phyloP scores from a whole-genome alignment of 2,888 invertebrate species.

The Baronia brevicornis region DNA sequence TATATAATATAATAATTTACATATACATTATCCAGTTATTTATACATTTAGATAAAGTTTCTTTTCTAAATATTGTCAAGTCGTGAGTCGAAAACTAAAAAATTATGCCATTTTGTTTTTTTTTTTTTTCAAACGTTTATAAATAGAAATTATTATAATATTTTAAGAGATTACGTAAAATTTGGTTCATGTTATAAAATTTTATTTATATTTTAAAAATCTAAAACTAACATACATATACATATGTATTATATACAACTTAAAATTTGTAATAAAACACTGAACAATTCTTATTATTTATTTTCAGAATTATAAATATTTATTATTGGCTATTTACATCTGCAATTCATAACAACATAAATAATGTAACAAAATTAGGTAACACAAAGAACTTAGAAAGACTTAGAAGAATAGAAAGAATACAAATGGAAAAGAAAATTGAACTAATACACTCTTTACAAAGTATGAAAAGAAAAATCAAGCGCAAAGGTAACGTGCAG shows the following conservation, averaged over 20 bases:
- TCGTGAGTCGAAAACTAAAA: too few relatives aligned
- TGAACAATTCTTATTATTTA: constrained; percentile 48
- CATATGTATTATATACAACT: too few relatives aligned
- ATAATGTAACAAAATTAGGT: constrained; percentile 26
- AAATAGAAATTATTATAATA: too few relatives aligned
- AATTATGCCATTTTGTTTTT: too few relatives aligned
- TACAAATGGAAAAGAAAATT: constrained; percentile 6
- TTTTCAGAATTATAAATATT: constrained; percentile 51
- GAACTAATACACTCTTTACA: constrained; percentile 4
- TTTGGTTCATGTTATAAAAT: too few relatives aligned
- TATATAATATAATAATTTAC: too few relatives aligned
- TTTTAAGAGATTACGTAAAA: too few relatives aligned
- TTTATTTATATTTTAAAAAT: constrained; percentile 25
- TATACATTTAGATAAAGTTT: too few relatives aligned
- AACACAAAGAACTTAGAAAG: constrained; percentile 23
- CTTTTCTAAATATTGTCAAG: too few relatives aligned
- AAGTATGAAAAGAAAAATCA: constrained; percentile 7
- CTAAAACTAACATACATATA: constrained; percentile 18
- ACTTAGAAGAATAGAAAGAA: constrained; percentile 4
- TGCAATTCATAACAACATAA: constrained; percentile 38
- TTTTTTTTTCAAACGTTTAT: too few relatives aligned
- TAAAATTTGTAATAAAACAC: constrained; percentile 57
- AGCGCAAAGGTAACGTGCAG: constrained; percentile 34
- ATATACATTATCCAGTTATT: too few relatives aligned
- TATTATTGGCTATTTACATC: constrained; percentile 60